Base-by-base conservation (phyloP, 2,113 vertebrate species). In the Lota lota region DNA sequence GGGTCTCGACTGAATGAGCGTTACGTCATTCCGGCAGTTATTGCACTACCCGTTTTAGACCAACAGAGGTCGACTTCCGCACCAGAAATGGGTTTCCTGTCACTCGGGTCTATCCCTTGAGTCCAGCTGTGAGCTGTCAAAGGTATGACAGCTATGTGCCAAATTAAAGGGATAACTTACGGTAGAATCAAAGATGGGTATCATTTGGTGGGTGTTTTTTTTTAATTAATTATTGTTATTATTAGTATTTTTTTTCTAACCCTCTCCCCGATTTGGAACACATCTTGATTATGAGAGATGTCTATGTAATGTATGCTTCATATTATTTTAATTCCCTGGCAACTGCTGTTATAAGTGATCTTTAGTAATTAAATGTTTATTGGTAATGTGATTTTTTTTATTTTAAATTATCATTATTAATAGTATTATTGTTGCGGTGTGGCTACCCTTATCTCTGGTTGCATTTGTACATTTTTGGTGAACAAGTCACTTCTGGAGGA, bases 41-140 rank as follows among this genome's bases (percentile, higher is more conserved):
- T 47, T 47, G 40, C 40, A 47, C 8, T 47, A 47, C 10, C 10
- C 8, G 1, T 16, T 4, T 20, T 5, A 50, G 10, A 0, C 83
- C 85, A 77, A 68, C 78, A 88, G 85, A 76, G 69, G 81, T 1
- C 73, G 75, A 71, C 76, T 12, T 53, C 2, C 61, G 36, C 67
- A 47, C 15, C 17, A 64, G 36, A 73, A 5, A 78, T 4, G 2
- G 56, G 28, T 6, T 14, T n/a, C 28, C 16, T 19, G 16, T 63
- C 28, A 63, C 28, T 12, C 5, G 65, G 61, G 75, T 74, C 22
- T 63, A 76, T 79, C 76, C 74, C 58, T 69, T 21, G 19, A 28
- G 14, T 22, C 58, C 68, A 76, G 22, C 54, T 67, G 62, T 19
- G 66, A 67, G 36, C 51, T 57, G 73, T 69, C 68, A 69, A 56